Conservation (phyloP, 2,888 invertebrate species). For the Leptarthrus brevirostris region DNA sequence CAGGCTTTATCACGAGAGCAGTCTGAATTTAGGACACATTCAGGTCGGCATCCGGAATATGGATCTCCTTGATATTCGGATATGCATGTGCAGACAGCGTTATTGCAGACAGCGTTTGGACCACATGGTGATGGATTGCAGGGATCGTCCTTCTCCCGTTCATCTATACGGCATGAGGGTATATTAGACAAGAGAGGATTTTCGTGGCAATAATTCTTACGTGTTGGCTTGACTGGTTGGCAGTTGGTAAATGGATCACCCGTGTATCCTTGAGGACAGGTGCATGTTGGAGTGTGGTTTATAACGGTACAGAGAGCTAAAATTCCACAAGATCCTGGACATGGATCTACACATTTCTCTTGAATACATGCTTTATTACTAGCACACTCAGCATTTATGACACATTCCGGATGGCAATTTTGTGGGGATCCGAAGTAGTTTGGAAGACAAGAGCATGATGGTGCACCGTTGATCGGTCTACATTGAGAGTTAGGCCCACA, state of each 20-base stretch:
- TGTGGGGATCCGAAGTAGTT: constrained; percentile 80
- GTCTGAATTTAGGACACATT: constrained; percentile 81
- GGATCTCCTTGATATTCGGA: constrained; percentile 80
- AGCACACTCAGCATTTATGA: constrained; percentile 79
- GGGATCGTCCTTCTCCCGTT: constrained; percentile 67
- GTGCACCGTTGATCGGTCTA: constrained; percentile 69
- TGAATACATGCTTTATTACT: constrained; percentile 80
- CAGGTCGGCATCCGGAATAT: constrained; percentile 81
- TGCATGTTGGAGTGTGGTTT: constrained; percentile 81
- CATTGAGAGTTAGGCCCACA: constrained; percentile 75
- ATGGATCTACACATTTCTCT: constrained; percentile 82
- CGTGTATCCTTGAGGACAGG: constrained; percentile 67
- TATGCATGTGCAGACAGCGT: constrained; percentile 75
- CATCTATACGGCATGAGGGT: constrained; percentile 18
- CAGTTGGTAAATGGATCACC: constrained; percentile 75
- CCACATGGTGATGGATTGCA: constrained; percentile 82
- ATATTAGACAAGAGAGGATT: no score
- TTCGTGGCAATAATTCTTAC: no score
- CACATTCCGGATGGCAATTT: constrained; percentile 80
- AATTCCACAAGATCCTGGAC: constrained; percentile 80
- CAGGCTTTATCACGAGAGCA: constrained; percentile 79
- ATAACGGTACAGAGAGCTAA: constrained; percentile 80
- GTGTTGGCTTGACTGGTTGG: constrained; percentile 67
- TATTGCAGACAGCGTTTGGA: constrained; percentile 76
- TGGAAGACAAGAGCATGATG: constrained; percentile 77